Percentiles rank a stretch among this genome's conserved stretches.
These are phyloP conservation scores for Dasysyrphus albostriatus DNA, from an alignment of 2,888 invertebrate genomes.

Conservation along the genomic window DNA sequence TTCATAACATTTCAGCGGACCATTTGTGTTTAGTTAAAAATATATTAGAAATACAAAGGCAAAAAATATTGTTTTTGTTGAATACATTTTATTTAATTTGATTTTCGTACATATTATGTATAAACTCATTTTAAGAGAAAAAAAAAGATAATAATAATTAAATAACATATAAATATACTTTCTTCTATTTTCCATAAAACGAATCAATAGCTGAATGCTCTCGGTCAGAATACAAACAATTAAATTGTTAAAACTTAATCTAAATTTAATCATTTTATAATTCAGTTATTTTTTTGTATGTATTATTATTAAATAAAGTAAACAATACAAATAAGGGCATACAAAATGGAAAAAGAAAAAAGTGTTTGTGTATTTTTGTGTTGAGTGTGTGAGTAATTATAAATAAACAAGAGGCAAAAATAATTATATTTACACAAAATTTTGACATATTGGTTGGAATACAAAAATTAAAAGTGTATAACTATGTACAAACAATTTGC, in stretches of 20 bases:
- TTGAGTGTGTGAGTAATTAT: constrained; percentile 51
- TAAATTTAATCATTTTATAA: constrained; percentile 55
- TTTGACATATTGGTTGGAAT: constrained; percentile 43
- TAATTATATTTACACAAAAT: constrained; percentile 62
- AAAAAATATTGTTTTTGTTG: constrained; percentile 44
- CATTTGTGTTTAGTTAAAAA: too few species aligned
- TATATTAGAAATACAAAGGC: background rate
- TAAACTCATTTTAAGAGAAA: constrained; percentile 66
- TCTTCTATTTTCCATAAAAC: constrained; percentile 67
- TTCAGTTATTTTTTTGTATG: constrained; percentile 47
- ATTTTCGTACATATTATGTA: constrained; percentile 62
- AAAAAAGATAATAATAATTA: constrained; percentile 71
- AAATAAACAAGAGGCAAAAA: constrained; percentile 68
- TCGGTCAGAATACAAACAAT: constrained; percentile 68
- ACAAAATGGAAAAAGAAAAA: constrained; percentile 19
- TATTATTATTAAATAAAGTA: constrained; percentile 40
- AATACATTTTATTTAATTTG: constrained; percentile 70
- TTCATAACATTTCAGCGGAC: too few species aligned
- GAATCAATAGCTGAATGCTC: constrained; percentile 53
- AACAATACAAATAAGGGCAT: constrained; percentile 16
- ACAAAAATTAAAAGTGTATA: constrained; percentile 47
- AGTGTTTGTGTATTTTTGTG: constrained; percentile 35
- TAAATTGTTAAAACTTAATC: constrained; percentile 70
- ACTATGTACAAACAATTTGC: constrained; percentile 63
- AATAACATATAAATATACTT: constrained; percentile 75